Conservation (phyloP, 2,888 invertebrate genomes). For the Lepidonotus clava region DNA sequence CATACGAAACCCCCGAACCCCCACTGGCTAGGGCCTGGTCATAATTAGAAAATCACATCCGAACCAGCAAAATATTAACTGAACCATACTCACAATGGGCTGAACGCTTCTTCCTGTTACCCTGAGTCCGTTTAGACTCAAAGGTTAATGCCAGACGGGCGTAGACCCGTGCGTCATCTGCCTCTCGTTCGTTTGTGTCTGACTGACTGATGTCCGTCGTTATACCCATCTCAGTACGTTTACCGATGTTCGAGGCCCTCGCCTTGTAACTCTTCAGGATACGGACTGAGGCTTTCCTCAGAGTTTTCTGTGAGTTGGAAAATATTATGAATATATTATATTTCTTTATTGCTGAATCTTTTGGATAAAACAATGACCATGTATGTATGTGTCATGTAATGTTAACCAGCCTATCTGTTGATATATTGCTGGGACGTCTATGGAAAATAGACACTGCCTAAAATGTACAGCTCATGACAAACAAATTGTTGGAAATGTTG, state of each 20-base stretch:
- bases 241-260: not conserved
- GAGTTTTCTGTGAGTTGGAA: not conserved
- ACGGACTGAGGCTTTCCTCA: not conserved
- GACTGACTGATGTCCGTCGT: not conserved
- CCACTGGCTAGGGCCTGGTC: too few relatives aligned
- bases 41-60: too few relatives aligned
- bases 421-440: too few relatives aligned
- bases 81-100: too few relatives aligned
- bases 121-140: not conserved
- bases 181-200: not conserved
- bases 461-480: too few relatives aligned
- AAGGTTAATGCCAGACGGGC: not conserved
- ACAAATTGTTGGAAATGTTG: too few relatives aligned
- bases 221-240: not conserved
- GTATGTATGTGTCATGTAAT: not conserved
- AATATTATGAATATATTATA: not conserved
- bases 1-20: too few relatives aligned
- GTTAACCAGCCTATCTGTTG: too few relatives aligned
- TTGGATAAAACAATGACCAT: not conserved
- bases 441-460: too few relatives aligned
- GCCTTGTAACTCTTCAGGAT: conserved; percentile 17
- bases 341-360: not conserved
- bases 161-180: not conserved
- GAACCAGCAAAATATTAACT: too few relatives aligned
- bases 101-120: too few relatives aligned